A percentile compares a stretch with the other conserved stretches of the same genome.
These are phyloP conservation scores for Diceros bicornis DNA, from an alignment of 2,797 vertebrate genomes.

Conservation along the genomic window DNA sequence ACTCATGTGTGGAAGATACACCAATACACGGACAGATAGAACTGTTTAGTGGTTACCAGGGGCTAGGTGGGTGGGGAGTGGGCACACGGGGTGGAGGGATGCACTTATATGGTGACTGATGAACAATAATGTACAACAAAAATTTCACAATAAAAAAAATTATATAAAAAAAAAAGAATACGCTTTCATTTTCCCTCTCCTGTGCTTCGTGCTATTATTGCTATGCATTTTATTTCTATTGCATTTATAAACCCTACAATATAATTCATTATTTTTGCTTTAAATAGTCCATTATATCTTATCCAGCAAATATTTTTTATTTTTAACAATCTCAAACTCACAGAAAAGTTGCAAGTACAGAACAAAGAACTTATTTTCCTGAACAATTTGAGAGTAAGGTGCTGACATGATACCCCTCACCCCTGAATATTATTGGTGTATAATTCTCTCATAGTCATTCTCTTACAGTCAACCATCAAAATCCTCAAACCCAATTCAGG, in stretches of 20 bases:
- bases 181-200: neutral
- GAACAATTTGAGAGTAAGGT: neutral
- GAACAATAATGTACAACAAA: no score
- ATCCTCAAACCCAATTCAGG: neutral
- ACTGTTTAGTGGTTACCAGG: no score
- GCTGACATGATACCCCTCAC: neutral
- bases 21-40: no score
- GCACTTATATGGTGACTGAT: no score
- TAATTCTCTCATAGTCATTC: neutral
- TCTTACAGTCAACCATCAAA: neutral
- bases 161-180: neutral
- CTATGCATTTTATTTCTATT: neutral
- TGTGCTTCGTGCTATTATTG: neutral
- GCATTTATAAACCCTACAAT: neutral
- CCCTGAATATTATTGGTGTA: neutral
- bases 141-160: no score
- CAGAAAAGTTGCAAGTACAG: neutral
- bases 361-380: neutral
- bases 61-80: no score
- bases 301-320: neutral
- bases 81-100: no score
- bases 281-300: conserved; percentile 1
- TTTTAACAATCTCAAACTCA: neutral
- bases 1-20: no score
- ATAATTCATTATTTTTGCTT: conserved; percentile 49